Conservation (phyloP, 2,113 vertebrate genomes). For the Phyllostomus hastatus region DNA sequence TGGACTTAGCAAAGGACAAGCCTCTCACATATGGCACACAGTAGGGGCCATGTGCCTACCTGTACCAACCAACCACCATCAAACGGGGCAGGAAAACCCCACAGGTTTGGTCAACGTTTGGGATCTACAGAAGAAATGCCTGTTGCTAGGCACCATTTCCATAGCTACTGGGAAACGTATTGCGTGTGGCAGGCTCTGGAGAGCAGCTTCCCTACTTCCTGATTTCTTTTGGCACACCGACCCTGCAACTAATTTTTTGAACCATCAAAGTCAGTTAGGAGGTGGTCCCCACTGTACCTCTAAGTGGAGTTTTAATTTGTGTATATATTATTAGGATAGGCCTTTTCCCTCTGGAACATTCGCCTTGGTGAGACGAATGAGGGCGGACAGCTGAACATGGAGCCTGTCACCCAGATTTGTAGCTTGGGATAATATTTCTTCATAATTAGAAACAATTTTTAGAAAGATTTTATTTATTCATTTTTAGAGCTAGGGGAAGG, state of each 20-base stretch:
- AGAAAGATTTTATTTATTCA: not conserved
- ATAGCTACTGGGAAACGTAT: not conserved
- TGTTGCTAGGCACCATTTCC: not conserved
- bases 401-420: conserved; percentile 52
- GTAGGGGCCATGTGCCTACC: not conserved
- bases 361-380: conserved; percentile 78
- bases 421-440: conserved; percentile 48
- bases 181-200: not conserved
- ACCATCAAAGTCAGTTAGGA: conserved; percentile 79
- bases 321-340: conserved; percentile 76
- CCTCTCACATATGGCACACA: not conserved
- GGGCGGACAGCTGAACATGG: conserved; percentile 66
- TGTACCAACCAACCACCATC: not conserved
- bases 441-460: not conserved
- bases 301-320: conserved; percentile 82
- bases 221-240: conserved; percentile 45
- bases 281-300: conserved; percentile 68
- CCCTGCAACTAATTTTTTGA: conserved; percentile 36
- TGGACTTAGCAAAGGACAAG: not conserved
- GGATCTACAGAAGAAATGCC: not conserved
- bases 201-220: conserved; percentile 24
- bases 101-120: not conserved
- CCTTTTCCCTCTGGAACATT: conserved; percentile 70
- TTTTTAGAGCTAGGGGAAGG: too few relatives aligned
- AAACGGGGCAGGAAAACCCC: not conserved